These are phyloP conservation scores for Tethya wilhelma DNA, from an alignment of 37 sponge, comb jelly and placozoan genomes.

Conservation along the genomic window DNA sequence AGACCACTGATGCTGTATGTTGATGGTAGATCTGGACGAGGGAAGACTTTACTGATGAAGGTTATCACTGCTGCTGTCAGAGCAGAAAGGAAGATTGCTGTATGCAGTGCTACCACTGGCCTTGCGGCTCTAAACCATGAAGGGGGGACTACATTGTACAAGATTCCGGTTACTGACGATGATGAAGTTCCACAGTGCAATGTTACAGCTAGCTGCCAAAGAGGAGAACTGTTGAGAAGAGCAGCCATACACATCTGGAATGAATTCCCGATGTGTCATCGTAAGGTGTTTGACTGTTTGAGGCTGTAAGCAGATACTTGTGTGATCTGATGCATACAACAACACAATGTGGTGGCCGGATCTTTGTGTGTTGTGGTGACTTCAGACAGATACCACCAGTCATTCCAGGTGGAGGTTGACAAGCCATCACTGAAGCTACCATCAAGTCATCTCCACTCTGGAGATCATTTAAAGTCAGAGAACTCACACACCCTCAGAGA, in stretches of 20 bases:
- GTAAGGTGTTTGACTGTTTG: conserved; percentile 12
- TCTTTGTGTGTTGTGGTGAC: conserved; percentile 35
- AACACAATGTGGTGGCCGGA: conserved; percentile 22
- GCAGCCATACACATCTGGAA: conserved; percentile 15
- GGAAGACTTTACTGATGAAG: conserved; percentile 54
- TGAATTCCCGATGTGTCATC: conserved; percentile 23
- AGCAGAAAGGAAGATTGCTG: conserved; percentile 10
- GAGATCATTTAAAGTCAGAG: not conserved
- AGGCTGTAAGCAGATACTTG: conserved; percentile 8
- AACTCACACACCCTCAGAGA: conserved; percentile 9
- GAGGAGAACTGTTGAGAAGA: not conserved
- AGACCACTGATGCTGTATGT: conserved; percentile 24
- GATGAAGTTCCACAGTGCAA: conserved; percentile 14
- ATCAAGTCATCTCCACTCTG: conserved; percentile 24
- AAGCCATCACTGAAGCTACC: conserved; percentile 14
- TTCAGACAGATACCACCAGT: conserved; percentile 43
- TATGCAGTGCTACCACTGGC: conserved; percentile 47
- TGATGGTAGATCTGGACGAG: conserved; percentile 42
- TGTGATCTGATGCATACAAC: not conserved
- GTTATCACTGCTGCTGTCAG: conserved; percentile 14
- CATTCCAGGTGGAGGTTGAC: conserved; percentile 6
- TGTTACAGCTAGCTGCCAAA: not conserved
- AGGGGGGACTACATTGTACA: conserved; percentile 33
- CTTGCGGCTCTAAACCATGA: conserved; percentile 31
- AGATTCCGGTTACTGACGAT: conserved; percentile 25